Base-by-base conservation (phyloP, 2,888 invertebrate genomes). In the Chloromyia formosa region DNA sequence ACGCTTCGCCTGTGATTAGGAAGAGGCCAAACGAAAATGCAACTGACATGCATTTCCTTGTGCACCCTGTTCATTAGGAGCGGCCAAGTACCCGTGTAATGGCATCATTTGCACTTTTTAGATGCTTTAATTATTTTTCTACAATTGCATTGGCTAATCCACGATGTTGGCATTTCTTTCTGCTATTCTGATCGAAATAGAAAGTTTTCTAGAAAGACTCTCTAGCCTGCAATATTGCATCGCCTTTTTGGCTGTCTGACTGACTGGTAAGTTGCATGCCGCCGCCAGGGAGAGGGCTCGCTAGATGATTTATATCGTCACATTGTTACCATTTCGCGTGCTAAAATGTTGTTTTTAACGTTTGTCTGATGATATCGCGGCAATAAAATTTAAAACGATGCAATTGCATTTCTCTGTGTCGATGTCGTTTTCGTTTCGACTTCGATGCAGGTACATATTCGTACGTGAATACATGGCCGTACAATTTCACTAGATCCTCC, bases 311-410 rank as follows among this genome's bases (percentile, higher is more conserved):
- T 69, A 69, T 69, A 53, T 54, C 69, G 54, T 16, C 69, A 54
- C 54, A 69, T 69, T 69, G 69, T 69, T 69, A 69, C 69, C 69
- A 54, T 69, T 69, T 69, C 69, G 66, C 66, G 69, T 69, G 69
- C 69, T 69, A 53, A 54, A 69, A 54, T 54, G 54, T 54, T 69
- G 69, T 69, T 69, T 54, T n/a, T 14, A 69, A 66, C 40, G 62
- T 23, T 62, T 16, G 45, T 22, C 45, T 35, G 66, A 66, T 66
- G 22, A 18, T 45, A 66, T 66, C 66, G 7, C n/a, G 10, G 49
- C 45, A 66, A 66, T 66, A 45, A 66, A 66, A 66, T 49, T 49
- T 22, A 66, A 66, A 66, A 66, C 66, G 66, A 45, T 45, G 66
- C 66, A 45, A 66, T 66, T 66, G 66, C 22, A n/a, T 49, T 45